These are phyloP conservation scores for Pterostichus niger DNA, from an alignment of 2,888 invertebrate species.

Conservation along the genomic window DNA sequence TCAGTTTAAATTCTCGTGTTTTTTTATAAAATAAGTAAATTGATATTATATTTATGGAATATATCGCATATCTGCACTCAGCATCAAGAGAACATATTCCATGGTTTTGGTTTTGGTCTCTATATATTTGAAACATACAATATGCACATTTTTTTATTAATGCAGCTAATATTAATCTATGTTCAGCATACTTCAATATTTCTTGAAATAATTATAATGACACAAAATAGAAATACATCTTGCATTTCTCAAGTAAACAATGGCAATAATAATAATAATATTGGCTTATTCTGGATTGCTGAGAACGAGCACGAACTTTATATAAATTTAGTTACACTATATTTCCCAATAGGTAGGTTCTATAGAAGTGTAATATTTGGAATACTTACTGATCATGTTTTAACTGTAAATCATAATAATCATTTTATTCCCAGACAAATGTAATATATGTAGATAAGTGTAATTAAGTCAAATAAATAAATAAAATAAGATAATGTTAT, in stretches of 20 bases:
- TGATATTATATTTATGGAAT: too few relatives aligned
- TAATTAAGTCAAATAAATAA: neutral
- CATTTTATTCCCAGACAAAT: neutral
- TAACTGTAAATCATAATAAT: constrained; percentile 15
- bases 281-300: neutral
- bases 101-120: too few relatives aligned
- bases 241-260: neutral
- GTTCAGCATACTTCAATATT: neutral
- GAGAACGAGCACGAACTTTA: neutral
- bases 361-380: neutral
- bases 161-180: too few relatives aligned
- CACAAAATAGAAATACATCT: neutral
- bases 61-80: too few relatives aligned
- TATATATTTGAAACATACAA: too few relatives aligned
- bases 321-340: constrained; percentile 10
- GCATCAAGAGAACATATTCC: too few relatives aligned
- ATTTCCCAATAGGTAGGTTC: neutral
- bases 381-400: constrained; percentile 24
- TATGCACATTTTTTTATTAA: too few relatives aligned
- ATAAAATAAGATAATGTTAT: too few relatives aligned
- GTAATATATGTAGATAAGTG: neutral
- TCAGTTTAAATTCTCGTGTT: too few relatives aligned
- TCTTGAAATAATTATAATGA: neutral
- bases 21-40: too few relatives aligned
- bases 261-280: constrained; percentile 3